phyloP scores from a whole-genome alignment of 2,888 invertebrate genomes.

The Agrypnus murinus region DNA sequence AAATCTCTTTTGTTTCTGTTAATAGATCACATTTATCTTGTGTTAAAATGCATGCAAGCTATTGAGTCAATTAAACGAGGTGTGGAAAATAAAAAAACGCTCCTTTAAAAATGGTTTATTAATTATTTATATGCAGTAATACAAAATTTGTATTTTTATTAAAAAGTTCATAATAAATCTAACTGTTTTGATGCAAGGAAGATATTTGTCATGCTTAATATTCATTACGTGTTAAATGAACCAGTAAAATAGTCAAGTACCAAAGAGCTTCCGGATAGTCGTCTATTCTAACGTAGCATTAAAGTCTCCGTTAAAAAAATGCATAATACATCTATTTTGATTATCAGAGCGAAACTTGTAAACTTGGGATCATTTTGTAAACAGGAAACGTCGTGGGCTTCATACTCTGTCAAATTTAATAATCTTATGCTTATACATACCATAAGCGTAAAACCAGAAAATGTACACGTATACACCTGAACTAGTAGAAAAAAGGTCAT shows the following conservation, averaged over 20 bases:
- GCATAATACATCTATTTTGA: conserved; percentile 19
- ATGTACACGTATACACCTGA: conserved; percentile 32
- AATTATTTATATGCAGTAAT: no score
- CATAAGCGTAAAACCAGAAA: conserved; percentile 30
- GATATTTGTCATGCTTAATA: conserved; percentile 25
- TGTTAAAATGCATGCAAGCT: no score
- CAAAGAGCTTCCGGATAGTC: conserved; percentile 25
- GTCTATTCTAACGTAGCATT: conserved; percentile 19
- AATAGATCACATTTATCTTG: no score
- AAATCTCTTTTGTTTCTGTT: no score
- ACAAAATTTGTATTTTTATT: no score
- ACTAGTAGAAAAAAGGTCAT: conserved; percentile 40
- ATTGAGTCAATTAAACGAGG: no score
- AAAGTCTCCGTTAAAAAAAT: conserved; percentile 13
- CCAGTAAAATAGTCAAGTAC: conserved; percentile 26
- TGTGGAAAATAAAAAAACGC: no score
- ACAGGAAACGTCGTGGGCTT: conserved; percentile 39
- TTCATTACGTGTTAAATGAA: conserved; percentile 24
- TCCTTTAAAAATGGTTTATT: no score
- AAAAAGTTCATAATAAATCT: no score
- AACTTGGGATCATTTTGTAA: conserved; percentile 30
- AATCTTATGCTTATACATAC: conserved; percentile 19
- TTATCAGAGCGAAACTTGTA: conserved; percentile 28
- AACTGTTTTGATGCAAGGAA: conserved; percentile 15
- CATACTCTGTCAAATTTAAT: conserved; percentile 40